phyloP scores from a whole-genome alignment of 2,888 invertebrate genomes.

The Xestia xanthographa region DNA sequence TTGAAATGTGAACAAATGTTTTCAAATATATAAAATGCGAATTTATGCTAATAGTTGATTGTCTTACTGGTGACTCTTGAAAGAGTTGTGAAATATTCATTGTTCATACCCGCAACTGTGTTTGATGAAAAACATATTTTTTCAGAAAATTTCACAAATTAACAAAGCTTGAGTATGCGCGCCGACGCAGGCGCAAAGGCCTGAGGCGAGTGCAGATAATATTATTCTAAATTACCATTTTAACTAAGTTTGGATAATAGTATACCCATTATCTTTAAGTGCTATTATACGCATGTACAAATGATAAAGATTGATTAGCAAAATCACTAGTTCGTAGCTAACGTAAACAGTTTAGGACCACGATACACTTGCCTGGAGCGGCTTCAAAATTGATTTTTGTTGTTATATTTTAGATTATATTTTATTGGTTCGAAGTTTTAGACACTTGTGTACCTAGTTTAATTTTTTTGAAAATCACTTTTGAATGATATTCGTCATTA shows the following conservation, averaged over 20 bases:
- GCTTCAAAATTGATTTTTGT: conserved; percentile 81
- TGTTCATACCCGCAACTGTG: conserved; percentile 13
- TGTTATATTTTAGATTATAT: conserved; percentile 89
- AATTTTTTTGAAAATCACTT: conserved; percentile 81
- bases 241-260: conserved; percentile 78
- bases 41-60: conserved; percentile 74
- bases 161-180: conserved; percentile 47
- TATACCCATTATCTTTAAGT: conserved; percentile 83
- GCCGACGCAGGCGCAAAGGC: conserved; percentile 28
- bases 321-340: conserved; percentile 83
- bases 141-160: conserved; percentile 16
- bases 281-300: conserved; percentile 88
- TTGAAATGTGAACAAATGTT: conserved; percentile 62
- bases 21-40: conserved; percentile 70
- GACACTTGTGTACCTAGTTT: conserved; percentile 81
- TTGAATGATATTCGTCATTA: conserved; percentile 73
- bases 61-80: conserved; percentile 66
- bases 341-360: conserved; percentile 73
- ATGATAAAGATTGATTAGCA: conserved; percentile 85
- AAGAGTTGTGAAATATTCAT: conserved; percentile 48
- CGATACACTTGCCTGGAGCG: conserved; percentile 75
- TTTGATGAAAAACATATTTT: conserved; percentile 15
- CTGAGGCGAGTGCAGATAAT: conserved; percentile 57
- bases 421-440: conserved; percentile 85
- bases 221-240: conserved; percentile 87